Conservation (phyloP, 2,113 vertebrate species). For the Phoenicopterus ruber region DNA sequence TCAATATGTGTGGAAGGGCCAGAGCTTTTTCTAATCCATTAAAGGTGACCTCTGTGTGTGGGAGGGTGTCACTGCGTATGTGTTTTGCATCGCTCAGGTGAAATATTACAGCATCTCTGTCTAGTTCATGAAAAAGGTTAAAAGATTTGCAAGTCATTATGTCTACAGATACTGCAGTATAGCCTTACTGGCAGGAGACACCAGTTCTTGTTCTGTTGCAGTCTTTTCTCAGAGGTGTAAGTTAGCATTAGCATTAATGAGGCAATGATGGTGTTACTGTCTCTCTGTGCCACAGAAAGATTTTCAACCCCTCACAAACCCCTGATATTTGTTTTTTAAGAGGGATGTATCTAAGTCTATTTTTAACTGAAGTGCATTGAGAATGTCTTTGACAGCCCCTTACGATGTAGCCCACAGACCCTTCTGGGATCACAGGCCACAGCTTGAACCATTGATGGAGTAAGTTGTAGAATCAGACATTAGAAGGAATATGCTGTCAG, state of each 20-base stretch:
- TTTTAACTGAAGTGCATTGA: not conserved
- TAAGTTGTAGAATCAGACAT: not conserved
- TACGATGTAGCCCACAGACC: not conserved
- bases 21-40: not conserved
- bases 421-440: not conserved
- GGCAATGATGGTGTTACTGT: not conserved
- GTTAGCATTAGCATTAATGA: not conserved
- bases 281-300: not conserved
- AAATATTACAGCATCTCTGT: not conserved
- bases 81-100: not conserved
- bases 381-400: not conserved
- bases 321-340: accelerated
- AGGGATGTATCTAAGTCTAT: not conserved
- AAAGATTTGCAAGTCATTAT: not conserved
- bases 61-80: not conserved
- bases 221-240: not conserved
- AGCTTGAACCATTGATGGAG: not conserved
- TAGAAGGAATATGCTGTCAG: not conserved
- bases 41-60: not conserved
- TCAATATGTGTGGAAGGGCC: not conserved
- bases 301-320: not conserved
- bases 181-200: not conserved
- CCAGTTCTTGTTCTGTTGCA: not conserved
- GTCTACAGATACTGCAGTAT: not conserved
- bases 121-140: not conserved